Evolutionary conservation across 1,140 invertebrate genomes (phyloP), one percentile per base, ranked within the genome.

Genomic region (Chironomus tepperi): DNA sequence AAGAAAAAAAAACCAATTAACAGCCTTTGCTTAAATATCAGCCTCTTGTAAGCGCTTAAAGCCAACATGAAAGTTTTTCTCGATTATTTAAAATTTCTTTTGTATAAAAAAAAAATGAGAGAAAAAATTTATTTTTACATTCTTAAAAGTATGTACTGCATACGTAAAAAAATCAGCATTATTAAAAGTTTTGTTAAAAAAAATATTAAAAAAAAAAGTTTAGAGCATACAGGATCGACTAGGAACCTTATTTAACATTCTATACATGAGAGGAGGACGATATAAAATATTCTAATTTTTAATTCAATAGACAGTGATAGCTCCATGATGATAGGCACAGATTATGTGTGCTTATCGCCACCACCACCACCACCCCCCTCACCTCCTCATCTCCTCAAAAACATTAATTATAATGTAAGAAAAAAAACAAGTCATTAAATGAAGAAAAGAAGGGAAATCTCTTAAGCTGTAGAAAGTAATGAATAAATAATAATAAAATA

Each of bases 1-100:
- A 19, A 70, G n/a, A 70, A 7, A 6, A 70, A 42, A 73, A n/a
- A 34, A 73, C 72, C 24, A 34, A 57, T 57, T 57, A n/a, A 57
- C 47, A 57, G 47, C 47, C 47, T 57, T 57, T 15, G 47, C 47
- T 57, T 57, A 57, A 57, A 57, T 57, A 57, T 57, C 47, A 57
- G 47, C 47, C 47, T 57, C 47, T 57, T 57, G 47, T 57, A 57
- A n/a, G 47, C 47, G 47, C 47, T 57, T 57, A 57, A 57, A 57
- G 47, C 47, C 47, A 57, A 57, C 12, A 57, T 57, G 43, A 47
- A 47, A 47, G 15, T 10, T 47, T 47, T 15, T 34, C 5, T 34
- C 24, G 24, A 34, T 34, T 34, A 47, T 57, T 57, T n/a, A n/a
- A n/a, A n/a, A n/a, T 57, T 57, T 57, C 15, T 57, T 15, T 5